Evolutionary conservation across 2,888 invertebrate genomes (phyloP), one percentile per base, ranked within the genome.

Genomic region (Amphimallon solstitiale): DNA sequence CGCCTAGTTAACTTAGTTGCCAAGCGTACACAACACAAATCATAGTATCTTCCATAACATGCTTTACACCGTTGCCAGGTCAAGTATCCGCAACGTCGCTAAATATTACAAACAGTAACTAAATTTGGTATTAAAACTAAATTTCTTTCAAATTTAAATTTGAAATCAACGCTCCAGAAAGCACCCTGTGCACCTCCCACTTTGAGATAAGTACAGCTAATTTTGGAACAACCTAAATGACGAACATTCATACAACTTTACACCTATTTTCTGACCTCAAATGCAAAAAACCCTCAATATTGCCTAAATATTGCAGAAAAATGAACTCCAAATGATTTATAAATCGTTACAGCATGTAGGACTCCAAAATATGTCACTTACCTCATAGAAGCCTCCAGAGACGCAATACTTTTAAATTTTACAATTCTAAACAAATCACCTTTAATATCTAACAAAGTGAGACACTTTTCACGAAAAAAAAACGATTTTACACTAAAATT

Each of bases 41-140:
- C 68, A 67, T 69, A 68, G 66, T 70, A 79, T 78, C 76, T 78
- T 79, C 76, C 77, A 76, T 75, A 80, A 80, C 81, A 80, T 76
- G 80, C 79, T 80, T 78, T 76, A 75, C 81, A 75, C 77, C 74
- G 83, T 83, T 83, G 83, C 82, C 83, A 81, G 79, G 77, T 82
- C 81, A 80, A 80, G 77, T 80, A 80, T 78, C 79, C 79, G 80
- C 81, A 80, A 81, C 81, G 79, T 81, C 80, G 80, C 80, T 78
- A 76, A 73, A 68, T 72, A 80, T 79, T 81, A 81, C 79, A 82
- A 82, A 82, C 81, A 80, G 76, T 69, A 73, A 74, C 79, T 78
- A 80, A 79, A 81, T 81, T 80, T 78, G 77, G 76, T 72, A 74
- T 76, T 74, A 77, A 77, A 75, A 71, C 51, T 34, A 61, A 62